Evolutionary conservation across 2,888 invertebrate genomes (phyloP), one percentile per base, ranked within the genome.

Genomic region (Alcis repandata): DNA sequence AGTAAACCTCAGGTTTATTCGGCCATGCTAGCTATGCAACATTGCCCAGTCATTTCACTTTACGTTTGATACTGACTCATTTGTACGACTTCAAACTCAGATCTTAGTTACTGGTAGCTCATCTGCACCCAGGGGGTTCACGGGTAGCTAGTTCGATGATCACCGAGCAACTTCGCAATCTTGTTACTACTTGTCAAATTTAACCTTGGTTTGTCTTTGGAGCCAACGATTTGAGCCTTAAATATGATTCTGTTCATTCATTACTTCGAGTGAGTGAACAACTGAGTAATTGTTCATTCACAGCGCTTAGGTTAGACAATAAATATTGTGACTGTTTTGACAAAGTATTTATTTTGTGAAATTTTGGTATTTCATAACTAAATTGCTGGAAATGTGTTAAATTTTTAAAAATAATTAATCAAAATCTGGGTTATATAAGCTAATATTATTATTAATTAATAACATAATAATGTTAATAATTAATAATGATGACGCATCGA

Each of bases 151-250:
- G 59, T 54, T 58, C 52, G 15, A 43, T 62, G 57, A 59, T 54
- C 63, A 59, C 40, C 22, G 52, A 51, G 57, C 46, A 65, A 60
- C 43, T 66, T 59, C 32, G 52, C 41, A 61, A 61, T 60, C 65
- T 61, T 60, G 59, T 65, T 65, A 65, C 51, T 27, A 51, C 61
- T 63, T 65, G 43, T 60, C 53, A 53, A 66, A 63, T 59, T 53
- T 59, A 65, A 59, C 68, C 59, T 59, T 62, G 38, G 51, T 57
- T 51, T 66, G 59, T 59, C 63, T 66, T 57, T 33, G 48, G 32
- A 62, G 38, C 59, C 61, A 52, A 46, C 46, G 60, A 59, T 65
- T 65, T 63, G 49, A 51, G 22, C 20, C 17, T 62, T 56, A 51
- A 62, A 59, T 41, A 68, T 62, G 36, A 61, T 52, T 60, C 40